phyloP scores from a whole-genome alignment of 23 tunicate species.

The Halocynthia aurantium region DNA sequence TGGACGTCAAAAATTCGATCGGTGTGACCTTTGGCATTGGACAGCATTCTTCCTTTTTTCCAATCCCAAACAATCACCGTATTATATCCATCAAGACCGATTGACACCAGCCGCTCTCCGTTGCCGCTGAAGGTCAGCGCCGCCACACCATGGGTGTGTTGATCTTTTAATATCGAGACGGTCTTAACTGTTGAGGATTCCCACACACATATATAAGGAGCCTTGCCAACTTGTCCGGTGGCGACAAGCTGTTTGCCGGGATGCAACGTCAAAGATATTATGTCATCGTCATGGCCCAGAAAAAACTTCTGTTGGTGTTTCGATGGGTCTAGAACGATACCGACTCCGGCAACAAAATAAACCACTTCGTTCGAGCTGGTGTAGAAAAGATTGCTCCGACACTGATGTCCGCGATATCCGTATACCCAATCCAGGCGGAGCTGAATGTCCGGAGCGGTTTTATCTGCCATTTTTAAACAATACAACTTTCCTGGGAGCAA shows the following conservation, averaged over 20 bases:
- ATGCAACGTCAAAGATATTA: slow-evolving; percentile 79
- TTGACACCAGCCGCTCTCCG: slow-evolving; percentile 84
- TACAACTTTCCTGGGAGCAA: no score
- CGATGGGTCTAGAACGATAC: slow-evolving; percentile 56
- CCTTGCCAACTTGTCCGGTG: slow-evolving; percentile 96
- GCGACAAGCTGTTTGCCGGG: slow-evolving; percentile 70
- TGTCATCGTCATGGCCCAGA: slow-evolving; percentile 97
- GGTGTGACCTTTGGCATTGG: slow-evolving; percentile 92
- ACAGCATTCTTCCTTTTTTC: slow-evolving; percentile 80
- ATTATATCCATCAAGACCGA: slow-evolving; percentile 79
- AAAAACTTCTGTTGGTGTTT: slow-evolving; percentile 71
- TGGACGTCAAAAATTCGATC: slow-evolving; percentile 91
- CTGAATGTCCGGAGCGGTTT: slow-evolving; percentile 76
- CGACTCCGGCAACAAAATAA: slow-evolving; percentile 98
- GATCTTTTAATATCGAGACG: slow-evolving; percentile 80
- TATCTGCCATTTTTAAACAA: slow-evolving; percentile 53
- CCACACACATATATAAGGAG: slow-evolving; percentile 93
- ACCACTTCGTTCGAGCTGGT: slow-evolving; percentile 55
- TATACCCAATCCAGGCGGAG: slow-evolving; percentile 93
- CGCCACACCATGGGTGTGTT: slow-evolving; percentile 95
- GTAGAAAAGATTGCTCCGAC: slow-evolving; percentile 83
- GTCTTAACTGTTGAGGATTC: slow-evolving; percentile 69
- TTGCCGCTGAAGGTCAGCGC: slow-evolving; percentile 53
- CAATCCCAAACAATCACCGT: slow-evolving; percentile 93
- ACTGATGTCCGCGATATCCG: slow-evolving; percentile 98